phyloP scores from a whole-genome alignment of 1,140 invertebrate species.

The Doryteuthis pealeii region DNA sequence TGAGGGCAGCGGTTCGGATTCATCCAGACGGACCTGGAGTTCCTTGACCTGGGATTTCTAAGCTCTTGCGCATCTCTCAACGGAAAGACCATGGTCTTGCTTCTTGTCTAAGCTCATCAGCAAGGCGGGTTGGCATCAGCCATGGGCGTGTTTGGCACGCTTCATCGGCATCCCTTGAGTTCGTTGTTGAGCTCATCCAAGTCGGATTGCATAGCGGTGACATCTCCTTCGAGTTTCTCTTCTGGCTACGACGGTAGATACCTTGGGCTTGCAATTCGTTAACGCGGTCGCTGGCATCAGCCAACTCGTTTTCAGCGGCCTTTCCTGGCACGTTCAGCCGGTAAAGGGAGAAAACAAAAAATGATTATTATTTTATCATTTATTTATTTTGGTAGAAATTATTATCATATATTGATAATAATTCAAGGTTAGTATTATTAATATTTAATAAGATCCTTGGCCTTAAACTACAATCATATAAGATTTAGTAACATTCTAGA shows the following conservation, averaged over 20 bases:
- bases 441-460: too few species aligned
- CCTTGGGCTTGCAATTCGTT: constrained; percentile 92
- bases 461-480: too few species aligned
- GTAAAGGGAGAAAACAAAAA: constrained; percentile 7
- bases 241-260: constrained; percentile 87
- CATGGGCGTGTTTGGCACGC: constrained; percentile 78
- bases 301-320: constrained; percentile 93
- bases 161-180: constrained; percentile 55
- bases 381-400: too few species aligned
- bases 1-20: constrained; percentile 92
- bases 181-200: constrained; percentile 60
- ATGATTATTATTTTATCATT: too few species aligned
- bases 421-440: too few species aligned
- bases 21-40: constrained; percentile 88
- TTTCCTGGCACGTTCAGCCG: constrained; percentile 90
- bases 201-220: constrained; percentile 84
- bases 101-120: constrained; percentile 97
- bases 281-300: constrained; percentile 94
- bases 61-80: constrained; percentile 96
- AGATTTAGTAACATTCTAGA: too few species aligned
- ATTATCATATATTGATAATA: too few species aligned
- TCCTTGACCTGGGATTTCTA: constrained; percentile 98
- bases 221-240: constrained; percentile 96
- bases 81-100: constrained; percentile 96
- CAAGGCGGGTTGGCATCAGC: constrained; percentile 95